phyloP scores from a whole-genome alignment of 2,113 vertebrate species.

The Podilymbus podiceps region DNA sequence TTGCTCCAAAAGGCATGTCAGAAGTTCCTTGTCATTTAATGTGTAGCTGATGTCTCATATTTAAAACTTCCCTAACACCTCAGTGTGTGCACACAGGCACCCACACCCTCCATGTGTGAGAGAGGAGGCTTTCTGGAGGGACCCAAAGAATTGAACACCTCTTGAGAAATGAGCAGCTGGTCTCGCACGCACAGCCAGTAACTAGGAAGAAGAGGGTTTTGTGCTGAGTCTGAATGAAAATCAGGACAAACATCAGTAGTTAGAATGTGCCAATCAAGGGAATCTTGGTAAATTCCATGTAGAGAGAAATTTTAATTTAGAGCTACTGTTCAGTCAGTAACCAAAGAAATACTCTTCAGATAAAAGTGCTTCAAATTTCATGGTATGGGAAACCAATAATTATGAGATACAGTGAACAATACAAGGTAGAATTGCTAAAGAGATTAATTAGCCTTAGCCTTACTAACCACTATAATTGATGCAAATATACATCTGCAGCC shows the following conservation, averaged over 20 bases:
- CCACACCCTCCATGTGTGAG: rapidly evolving
- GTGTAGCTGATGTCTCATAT: background rate
- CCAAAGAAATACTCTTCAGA: conserved; percentile 1
- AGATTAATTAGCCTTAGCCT: conserved; percentile 56
- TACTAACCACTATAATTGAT: conserved; percentile 57
- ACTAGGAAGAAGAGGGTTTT: background rate
- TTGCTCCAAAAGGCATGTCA: background rate
- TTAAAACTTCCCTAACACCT: background rate
- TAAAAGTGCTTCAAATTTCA: background rate
- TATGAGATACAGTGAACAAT: conserved; percentile 47
- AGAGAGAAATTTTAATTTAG: background rate
- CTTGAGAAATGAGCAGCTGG: background rate
- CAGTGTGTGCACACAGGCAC: rapidly evolving
- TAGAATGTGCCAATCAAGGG: conserved; percentile 19
- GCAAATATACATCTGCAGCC: conserved; percentile 62
- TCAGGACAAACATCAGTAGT: conserved; percentile 2
- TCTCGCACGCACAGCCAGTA: background rate
- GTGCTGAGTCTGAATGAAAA: conserved; percentile 31
- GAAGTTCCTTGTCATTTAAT: background rate
- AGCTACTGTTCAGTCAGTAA: background rate
- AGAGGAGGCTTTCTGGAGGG: background rate
- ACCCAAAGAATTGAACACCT: background rate
- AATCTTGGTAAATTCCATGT: background rate
- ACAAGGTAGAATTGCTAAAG: conserved; percentile 61
- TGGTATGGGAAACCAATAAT: conserved; percentile 31